Evolutionary conservation across 2,113 vertebrate species (phyloP).

Genomic region (Gnathonemus echidnorhynchus): DNA sequence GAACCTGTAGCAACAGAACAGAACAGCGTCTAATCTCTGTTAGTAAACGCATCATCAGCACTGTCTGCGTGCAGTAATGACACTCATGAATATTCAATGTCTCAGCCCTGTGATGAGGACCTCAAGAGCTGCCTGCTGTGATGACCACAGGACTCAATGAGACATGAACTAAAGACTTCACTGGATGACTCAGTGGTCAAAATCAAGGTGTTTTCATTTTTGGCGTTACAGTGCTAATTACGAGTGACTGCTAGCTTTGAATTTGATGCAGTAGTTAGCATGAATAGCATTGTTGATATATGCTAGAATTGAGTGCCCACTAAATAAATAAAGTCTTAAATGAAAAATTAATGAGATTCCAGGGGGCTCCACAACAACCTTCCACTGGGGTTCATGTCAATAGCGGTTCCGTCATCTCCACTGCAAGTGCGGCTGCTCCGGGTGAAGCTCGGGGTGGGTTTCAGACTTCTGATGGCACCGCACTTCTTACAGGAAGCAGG

Average conservation of each 20-base stretch:
- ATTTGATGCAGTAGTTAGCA: neutral
- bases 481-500: neutral
- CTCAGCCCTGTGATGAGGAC: neutral
- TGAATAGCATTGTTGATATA: neutral
- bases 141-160: neutral
- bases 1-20: neutral
- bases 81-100: neutral
- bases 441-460: neutral
- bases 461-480: neutral
- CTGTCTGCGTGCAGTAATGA: neutral
- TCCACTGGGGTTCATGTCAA: neutral
- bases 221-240: neutral
- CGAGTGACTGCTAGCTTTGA: neutral
- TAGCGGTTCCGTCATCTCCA: neutral
- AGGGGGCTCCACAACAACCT: neutral
- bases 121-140: neutral
- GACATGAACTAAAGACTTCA: neutral
- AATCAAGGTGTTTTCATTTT: neutral
- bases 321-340: conserved; percentile 2
- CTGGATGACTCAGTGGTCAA: neutral
- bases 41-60: neutral
- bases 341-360: neutral
- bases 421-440: too few relatives aligned
- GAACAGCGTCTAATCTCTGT: neutral
- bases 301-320: conserved; percentile 41